These are phyloP conservation scores for Aporophyla nigra DNA, from an alignment of 2,888 invertebrate genomes.

Conservation along the genomic window DNA sequence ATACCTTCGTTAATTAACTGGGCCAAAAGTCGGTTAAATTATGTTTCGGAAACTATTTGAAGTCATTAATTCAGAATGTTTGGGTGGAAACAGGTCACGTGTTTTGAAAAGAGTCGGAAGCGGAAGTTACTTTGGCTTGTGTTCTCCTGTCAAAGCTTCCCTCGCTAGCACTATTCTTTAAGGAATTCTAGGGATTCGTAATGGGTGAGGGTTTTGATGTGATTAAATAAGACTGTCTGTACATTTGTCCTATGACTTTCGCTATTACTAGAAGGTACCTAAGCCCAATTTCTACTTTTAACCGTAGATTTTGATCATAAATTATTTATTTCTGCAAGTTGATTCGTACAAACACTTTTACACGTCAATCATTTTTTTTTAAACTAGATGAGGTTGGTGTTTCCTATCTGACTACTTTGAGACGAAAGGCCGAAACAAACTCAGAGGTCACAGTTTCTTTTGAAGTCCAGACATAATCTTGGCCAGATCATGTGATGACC, in stretches of 20 bases:
- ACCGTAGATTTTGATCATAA: no score
- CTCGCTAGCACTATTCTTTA: not conserved
- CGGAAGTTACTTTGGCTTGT: conserved; percentile 31
- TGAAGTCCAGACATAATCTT: no score
- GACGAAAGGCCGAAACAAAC: no score
- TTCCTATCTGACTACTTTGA: no score
- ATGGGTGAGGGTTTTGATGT: not conserved
- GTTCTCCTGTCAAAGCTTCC: conserved; percentile 19
- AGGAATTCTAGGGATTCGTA: not conserved
- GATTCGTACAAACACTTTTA: no score
- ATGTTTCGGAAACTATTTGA: conserved; percentile 54
- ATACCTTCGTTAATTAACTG: conserved; percentile 65
- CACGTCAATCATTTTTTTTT: no score
- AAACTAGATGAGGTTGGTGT: no score
- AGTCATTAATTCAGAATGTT: conserved; percentile 44
- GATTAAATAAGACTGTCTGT: not conserved
- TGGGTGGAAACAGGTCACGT: conserved; percentile 14
- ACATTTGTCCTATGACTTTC: not conserved
- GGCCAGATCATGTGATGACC: no score
- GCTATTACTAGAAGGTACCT: not conserved
- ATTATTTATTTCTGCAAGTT: no score
- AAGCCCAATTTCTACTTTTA: no score
- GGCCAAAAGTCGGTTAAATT: conserved; percentile 61
- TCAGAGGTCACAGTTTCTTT: no score
- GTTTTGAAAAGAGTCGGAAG: conserved; percentile 30